phyloP scores from a whole-genome alignment of 2,113 vertebrate genomes.

The Gracilinanus agilis region DNA sequence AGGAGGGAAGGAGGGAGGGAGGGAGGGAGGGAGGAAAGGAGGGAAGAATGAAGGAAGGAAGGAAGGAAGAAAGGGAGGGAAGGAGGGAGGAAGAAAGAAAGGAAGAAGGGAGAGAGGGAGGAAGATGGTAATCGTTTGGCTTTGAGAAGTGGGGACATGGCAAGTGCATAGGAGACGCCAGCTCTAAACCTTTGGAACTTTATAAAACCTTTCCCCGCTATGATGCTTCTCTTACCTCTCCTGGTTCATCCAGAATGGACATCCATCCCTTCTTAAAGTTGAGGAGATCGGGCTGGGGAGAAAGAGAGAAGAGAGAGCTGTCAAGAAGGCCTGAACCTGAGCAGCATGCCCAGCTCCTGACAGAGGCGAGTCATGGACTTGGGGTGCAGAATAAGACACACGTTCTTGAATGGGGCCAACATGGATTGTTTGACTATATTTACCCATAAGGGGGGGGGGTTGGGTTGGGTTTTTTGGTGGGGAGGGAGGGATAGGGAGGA shows the following conservation, averaged over 20 bases:
- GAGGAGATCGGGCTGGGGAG: conserved; percentile 93
- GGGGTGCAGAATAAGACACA: background rate
- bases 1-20: no score
- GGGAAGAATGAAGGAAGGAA: no score
- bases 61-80: no score
- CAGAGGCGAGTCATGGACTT: background rate
- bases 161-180: background rate
- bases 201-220: background rate
- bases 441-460: background rate
- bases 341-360: background rate
- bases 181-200: background rate
- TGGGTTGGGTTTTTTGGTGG: background rate
- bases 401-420: background rate
- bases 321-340: no score
- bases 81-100: no score
- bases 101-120: no score
- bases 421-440: background rate
- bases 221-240: conserved; percentile 89
- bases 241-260: conserved; percentile 92
- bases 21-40: no score
- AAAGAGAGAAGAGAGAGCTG: conserved; percentile 49
- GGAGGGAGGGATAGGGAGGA: background rate
- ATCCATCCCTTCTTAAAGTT: conserved; percentile 99
- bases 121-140: background rate
- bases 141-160: background rate